Conservation (phyloP, 2,888 invertebrate species). For the Callinectes sapidus region DNA sequence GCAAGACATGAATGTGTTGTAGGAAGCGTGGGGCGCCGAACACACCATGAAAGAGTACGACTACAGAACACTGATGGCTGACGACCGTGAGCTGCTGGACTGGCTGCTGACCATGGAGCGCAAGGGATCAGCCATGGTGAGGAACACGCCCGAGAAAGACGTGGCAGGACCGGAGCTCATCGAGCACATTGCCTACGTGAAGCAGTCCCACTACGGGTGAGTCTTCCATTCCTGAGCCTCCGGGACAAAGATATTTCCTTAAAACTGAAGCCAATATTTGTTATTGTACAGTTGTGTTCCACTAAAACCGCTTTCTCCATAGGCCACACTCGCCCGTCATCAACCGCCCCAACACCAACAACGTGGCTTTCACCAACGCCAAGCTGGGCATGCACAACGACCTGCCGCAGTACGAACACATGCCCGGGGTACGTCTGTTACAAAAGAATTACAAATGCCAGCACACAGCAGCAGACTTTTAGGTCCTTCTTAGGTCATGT, state of each 20-base stretch:
- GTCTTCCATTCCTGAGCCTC: background rate
- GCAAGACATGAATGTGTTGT: background rate
- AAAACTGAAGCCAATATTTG: background rate
- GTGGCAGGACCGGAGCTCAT: conserved; percentile 59
- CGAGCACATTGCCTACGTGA: conserved; percentile 71
- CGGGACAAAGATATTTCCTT: background rate
- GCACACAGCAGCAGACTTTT: background rate
- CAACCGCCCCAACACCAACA: conserved; percentile 80
- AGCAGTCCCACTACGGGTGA: conserved; percentile 71
- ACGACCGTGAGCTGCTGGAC: conserved; percentile 62
- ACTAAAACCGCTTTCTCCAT: background rate
- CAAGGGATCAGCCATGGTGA: conserved; percentile 65
- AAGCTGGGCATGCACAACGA: conserved; percentile 85
- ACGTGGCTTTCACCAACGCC: conserved; percentile 84
- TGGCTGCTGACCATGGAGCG: conserved; percentile 69
- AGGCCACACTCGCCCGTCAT: conserved; percentile 63
- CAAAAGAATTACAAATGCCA: background rate
- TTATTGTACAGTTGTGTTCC: background rate
- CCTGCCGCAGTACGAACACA: conserved; percentile 85
- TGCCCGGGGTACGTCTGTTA: conserved; percentile 80
- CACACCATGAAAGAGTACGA: conserved; percentile 51
- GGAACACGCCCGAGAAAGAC: conserved; percentile 59
- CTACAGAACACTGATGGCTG: conserved; percentile 50
- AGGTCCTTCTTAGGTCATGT: background rate
- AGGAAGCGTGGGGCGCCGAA: conserved; percentile 69